Evolutionary conservation across 2,797 vertebrate genomes (phyloP).

Genomic region (Onychomys arenicola): DNA sequence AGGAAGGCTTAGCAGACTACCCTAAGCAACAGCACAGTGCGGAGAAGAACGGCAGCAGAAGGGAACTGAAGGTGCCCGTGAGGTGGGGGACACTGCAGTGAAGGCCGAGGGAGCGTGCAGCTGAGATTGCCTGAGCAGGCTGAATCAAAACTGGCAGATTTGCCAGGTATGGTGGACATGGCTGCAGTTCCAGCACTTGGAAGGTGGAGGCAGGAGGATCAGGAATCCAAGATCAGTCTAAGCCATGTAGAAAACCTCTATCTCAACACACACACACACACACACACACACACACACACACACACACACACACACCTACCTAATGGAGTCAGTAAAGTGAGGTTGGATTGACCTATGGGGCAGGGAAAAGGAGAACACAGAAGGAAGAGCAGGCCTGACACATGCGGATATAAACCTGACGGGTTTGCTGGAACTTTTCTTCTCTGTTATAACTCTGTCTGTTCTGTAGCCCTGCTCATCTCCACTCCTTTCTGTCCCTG

Average conservation of each 20-base stretch:
- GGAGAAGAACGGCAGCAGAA: not conserved
- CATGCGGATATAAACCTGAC: no score
- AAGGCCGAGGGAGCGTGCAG: not conserved
- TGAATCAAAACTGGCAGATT: not conserved
- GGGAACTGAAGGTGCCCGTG: not conserved
- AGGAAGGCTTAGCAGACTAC: not conserved
- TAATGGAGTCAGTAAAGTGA: not conserved
- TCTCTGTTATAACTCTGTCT: not conserved
- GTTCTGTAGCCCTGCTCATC: not conserved
- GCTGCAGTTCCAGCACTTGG: not conserved
- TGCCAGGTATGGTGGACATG: rapidly evolving
- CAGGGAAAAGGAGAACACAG: not conserved
- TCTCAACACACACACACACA: not conserved
- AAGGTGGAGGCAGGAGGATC: not conserved
- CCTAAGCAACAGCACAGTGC: rapidly evolving
- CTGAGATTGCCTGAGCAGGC: not conserved
- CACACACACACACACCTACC: not conserved
- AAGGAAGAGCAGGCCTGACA: not conserved
- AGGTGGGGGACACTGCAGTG: not conserved
- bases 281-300: not conserved
- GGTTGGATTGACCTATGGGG: not conserved
- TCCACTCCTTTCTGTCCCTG: not conserved
- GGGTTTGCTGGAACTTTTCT: not conserved
- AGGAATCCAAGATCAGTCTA: not conserved
- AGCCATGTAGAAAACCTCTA: not conserved